Percentiles rank a stretch among this genome's conserved stretches.
Evolutionary conservation across 1,140 invertebrate species (phyloP).

Genomic region (Euura lappo): DNA sequence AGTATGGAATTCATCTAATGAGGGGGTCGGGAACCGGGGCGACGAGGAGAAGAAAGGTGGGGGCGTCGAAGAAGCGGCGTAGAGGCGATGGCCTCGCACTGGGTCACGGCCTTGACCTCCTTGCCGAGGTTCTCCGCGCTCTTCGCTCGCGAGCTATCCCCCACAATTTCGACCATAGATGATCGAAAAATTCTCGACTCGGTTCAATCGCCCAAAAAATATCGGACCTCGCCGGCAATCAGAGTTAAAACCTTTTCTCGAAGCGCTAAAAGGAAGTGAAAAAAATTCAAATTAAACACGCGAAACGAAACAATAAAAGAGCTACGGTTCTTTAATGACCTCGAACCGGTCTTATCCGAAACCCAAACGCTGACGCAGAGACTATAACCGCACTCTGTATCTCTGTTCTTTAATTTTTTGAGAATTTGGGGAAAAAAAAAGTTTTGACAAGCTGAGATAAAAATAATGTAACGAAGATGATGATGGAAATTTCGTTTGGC

Average conservation of each 20-base stretch:
- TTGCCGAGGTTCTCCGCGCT: constrained; percentile 38
- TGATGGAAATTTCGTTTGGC: neutral
- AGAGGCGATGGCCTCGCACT: constrained; percentile 47
- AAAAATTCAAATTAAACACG: neutral
- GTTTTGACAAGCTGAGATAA: too few relatives aligned
- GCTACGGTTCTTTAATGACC: neutral
- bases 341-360: neutral
- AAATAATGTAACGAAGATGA: too few relatives aligned
- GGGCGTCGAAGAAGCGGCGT: constrained; percentile 13
- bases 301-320: neutral
- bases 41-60: constrained; percentile 24
- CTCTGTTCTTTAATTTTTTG: too few relatives aligned
- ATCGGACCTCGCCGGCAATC: neutral
- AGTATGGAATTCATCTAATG: constrained; percentile 10
- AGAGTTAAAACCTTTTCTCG: neutral
- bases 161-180: too few relatives aligned
- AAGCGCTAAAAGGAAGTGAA: neutral
- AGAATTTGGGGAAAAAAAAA: too few relatives aligned
- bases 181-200: neutral
- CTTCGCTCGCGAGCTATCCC: too few relatives aligned
- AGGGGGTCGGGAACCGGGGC: constrained; percentile 15
- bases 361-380: neutral
- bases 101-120: constrained; percentile 54
- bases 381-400: too few relatives aligned
- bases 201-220: neutral